These are phyloP conservation scores for Trachops cirrhosus DNA, from an alignment of 2,797 vertebrate genomes.

Conservation along the genomic window DNA sequence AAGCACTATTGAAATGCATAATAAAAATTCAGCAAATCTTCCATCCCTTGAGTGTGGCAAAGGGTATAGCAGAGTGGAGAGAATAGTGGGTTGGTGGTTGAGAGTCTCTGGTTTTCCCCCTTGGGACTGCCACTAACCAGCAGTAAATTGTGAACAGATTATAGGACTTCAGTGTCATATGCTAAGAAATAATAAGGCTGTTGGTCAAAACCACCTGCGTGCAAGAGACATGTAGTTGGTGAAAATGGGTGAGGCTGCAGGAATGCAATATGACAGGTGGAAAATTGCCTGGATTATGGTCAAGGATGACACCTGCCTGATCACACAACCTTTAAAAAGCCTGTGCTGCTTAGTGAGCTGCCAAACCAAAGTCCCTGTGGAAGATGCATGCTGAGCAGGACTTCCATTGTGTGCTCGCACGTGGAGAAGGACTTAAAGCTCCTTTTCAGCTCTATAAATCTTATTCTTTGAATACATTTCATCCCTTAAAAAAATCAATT, in stretches of 20 bases:
- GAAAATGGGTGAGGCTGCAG: background rate
- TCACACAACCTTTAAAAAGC: background rate
- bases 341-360: background rate
- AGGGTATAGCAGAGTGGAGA: background rate
- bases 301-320: background rate
- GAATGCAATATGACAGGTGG: background rate
- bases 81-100: background rate
- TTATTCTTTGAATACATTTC: background rate
- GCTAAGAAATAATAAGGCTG: slow-evolving; percentile 6
- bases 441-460: background rate
- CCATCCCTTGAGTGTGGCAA: background rate
- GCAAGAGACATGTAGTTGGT: background rate
- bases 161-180: background rate
- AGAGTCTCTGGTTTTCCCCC: background rate
- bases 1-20: background rate
- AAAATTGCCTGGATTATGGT: background rate
- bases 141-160: background rate
- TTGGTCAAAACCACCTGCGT: background rate
- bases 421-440: background rate
- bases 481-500: background rate
- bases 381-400: background rate
- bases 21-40: background rate
- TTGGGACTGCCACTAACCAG: background rate
- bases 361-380: background rate
- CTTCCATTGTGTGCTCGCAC: background rate